These are phyloP conservation scores for Odontothrips loti DNA, from an alignment of 2,888 invertebrate species.

Conservation along the genomic window DNA sequence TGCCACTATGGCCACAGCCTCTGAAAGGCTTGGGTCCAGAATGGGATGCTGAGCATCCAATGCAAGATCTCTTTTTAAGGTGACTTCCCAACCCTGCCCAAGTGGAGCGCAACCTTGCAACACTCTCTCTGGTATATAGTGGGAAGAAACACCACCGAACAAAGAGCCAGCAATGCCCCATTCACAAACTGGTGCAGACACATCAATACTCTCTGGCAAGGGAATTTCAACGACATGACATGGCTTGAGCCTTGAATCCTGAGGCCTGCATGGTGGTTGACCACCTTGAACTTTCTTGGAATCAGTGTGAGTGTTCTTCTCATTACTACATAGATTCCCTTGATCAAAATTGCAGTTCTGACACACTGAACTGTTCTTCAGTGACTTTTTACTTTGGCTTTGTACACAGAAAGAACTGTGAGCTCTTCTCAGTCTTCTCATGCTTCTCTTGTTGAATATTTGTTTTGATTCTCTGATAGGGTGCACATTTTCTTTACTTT, in stretches of 20 bases:
- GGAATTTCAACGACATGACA: constrained; percentile 47
- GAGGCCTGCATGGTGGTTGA: too few species aligned
- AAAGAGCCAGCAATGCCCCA: constrained; percentile 39
- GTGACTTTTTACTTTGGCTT: background rate
- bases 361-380: background rate
- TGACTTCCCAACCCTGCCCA: constrained; percentile 50
- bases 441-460: background rate
- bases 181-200: constrained; percentile 52
- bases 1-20: constrained; percentile 78
- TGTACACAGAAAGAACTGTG: constrained; percentile 4
- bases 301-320: too few species aligned
- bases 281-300: too few species aligned
- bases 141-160: constrained; percentile 57
- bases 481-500: constrained; percentile 6
- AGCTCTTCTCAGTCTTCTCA: background rate
- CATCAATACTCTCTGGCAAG: constrained; percentile 53
- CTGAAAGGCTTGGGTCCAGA: constrained; percentile 66
- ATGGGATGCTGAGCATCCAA: constrained; percentile 46
- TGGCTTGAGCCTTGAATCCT: too few species aligned
- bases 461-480: background rate
- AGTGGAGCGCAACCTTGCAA: constrained; percentile 54
- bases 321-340: constrained; percentile 41
- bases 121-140: constrained; percentile 70
- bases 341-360: background rate
- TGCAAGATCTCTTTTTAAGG: constrained; percentile 53